These are phyloP conservation scores for Selene dorsalis DNA, from an alignment of 2,797 vertebrate genomes.

Conservation along the genomic window DNA sequence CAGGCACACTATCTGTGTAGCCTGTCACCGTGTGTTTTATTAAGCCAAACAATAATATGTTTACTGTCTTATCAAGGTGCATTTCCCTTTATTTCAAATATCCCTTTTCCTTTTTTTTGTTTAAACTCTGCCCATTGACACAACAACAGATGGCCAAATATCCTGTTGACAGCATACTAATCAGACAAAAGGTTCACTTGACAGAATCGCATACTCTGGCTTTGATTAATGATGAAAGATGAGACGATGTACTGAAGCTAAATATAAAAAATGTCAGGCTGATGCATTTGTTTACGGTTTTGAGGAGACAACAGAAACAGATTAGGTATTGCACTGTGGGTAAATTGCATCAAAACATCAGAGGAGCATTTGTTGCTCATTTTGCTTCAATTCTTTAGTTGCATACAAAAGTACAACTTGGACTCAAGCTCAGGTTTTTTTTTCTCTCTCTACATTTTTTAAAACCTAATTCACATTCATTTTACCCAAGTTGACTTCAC, in stretches of 20 bases:
- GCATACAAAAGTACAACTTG: constrained; percentile 16
- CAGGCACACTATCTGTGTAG: constrained; percentile 14
- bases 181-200: constrained; percentile 17
- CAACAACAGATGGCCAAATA: constrained; percentile 58
- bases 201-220: constrained; percentile 1
- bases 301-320: constrained; percentile 9
- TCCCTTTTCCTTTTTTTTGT: constrained; percentile 18
- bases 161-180: constrained; percentile 40
- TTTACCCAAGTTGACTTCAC: constrained; percentile 10
- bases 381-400: not conserved
- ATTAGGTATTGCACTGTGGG: constrained; percentile 23
- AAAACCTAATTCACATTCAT: not conserved
- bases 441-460: not conserved
- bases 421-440: not conserved
- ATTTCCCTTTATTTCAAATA: constrained; percentile 28
- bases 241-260: constrained; percentile 22
- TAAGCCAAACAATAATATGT: constrained; percentile 19
- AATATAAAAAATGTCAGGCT: constrained; percentile 41
- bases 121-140: constrained; percentile 16
- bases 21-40: constrained; percentile 13
- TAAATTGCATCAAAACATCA: constrained; percentile 33
- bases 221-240: constrained; percentile 43
- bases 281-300: constrained; percentile 50
- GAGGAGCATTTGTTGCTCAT: constrained; percentile 39
- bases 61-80: constrained; percentile 31